phyloP scores from a whole-genome alignment of 53 echinoderm and acorn worm species.

The Echinometra lucunter region DNA sequence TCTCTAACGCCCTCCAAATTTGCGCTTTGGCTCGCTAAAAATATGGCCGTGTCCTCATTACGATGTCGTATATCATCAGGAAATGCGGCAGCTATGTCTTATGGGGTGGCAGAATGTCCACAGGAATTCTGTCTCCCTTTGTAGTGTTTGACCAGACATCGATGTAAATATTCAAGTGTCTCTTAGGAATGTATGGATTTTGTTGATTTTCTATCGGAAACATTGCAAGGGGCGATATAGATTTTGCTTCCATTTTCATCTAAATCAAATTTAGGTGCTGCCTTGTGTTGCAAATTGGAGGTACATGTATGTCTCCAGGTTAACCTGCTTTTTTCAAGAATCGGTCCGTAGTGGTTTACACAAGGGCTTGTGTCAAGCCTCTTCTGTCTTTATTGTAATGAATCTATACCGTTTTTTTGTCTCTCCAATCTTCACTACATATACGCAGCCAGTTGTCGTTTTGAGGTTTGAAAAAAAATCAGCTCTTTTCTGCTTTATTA shows the following conservation, averaged over 20 bases:
- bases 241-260: background rate
- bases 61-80: background rate
- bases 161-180: background rate
- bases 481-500: background rate
- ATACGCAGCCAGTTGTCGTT: background rate
- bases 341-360: background rate
- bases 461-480: background rate
- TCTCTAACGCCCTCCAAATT: background rate
- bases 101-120: background rate
- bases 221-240: background rate
- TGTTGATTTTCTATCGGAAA: background rate
- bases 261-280: background rate
- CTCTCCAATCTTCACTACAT: background rate
- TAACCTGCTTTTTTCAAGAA: background rate
- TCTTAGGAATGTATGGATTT: background rate
- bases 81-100: background rate
- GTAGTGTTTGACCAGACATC: background rate
- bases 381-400: background rate
- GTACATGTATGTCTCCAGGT: background rate
- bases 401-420: background rate
- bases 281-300: background rate
- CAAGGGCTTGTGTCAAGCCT: background rate
- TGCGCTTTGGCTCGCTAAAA: background rate
- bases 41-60: background rate
- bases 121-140: background rate